Evolutionary conservation across 2,113 vertebrate genomes (phyloP), one percentile per base, ranked within the genome.

Genomic region (Symphodus melops): DNA sequence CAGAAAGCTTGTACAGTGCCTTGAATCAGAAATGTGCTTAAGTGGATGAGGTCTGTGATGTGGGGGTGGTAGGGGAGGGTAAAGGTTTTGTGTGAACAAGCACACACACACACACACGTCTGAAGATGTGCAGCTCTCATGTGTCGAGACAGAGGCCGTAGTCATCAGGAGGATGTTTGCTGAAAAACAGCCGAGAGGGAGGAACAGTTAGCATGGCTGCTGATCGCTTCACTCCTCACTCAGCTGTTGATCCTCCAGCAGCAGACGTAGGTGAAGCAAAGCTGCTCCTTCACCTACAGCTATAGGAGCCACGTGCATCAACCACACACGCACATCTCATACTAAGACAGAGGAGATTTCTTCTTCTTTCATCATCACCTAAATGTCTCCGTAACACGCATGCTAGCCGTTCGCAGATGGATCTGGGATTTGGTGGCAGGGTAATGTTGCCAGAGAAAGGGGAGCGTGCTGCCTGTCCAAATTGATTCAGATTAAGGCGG

Each of bases 11-110:
- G 68, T 73, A 79, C 78, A 79, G 80, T 81, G 84, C 76, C 74
- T 86, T 79, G 78, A 89, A 91, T 89, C 75, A 75, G 68, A 89
- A 91, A 86, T 86, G 86, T 83, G 82, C 76, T 75, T 77, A 78
- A 88, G 86, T 82, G 80, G 82, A 89, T 90, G 77, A 90, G 83
- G 85, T 83, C 68, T 77, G 70, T 87, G 68, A 83, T 77, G 81
- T 88, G 60, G 72, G 79, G 77, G 64, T 85, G 77, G 64, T 85
- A 58, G 28, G 28, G 28, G 68, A 72, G 73, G 65, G 77, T 51
- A 21, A 21, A 39, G 73, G 67, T 46, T 68, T 69, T 41, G 68
- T 72, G 84, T 68, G 81, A 79, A 75, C 65, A 14, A 68, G 75
- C 49, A 14, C 81, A 60, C 76, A 84, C 79, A 84, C 49, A 14